Evolutionary conservation across 2,113 vertebrate species (phyloP).

Genomic region (Pangasianodon hypophthalmus): DNA sequence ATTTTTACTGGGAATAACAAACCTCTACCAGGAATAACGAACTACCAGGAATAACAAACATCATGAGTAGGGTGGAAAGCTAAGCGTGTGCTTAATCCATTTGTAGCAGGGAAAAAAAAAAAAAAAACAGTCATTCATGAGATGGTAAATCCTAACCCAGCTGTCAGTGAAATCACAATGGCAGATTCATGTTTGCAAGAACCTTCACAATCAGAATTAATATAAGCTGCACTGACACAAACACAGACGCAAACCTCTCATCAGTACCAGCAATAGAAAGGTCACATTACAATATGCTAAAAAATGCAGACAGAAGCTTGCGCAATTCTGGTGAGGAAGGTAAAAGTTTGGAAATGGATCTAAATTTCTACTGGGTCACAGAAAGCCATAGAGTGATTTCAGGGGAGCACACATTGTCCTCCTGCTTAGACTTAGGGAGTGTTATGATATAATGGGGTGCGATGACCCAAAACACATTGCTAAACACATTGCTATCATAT

Average conservation of each 20-base stretch:
- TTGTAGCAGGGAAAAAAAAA: background rate
- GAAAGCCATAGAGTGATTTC: background rate
- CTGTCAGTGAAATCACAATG: background rate
- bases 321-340: too few species aligned
- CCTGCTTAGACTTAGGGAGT: background rate
- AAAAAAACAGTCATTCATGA: background rate
- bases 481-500: too few species aligned
- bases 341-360: background rate
- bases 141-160: background rate
- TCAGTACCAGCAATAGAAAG: constrained; percentile 32
- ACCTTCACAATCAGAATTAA: constrained; percentile 17
- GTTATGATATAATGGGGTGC: background rate
- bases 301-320: background rate
- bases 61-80: background rate
- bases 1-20: background rate
- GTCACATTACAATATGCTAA: constrained; percentile 46
- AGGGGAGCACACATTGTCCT: background rate
- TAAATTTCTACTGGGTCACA: too few species aligned
- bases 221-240: constrained; percentile 18
- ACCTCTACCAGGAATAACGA: too few species aligned
- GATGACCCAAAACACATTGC: background rate
- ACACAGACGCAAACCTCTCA: constrained; percentile 18
- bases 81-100: background rate
- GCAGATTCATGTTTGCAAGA: background rate
- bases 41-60: background rate